phyloP scores from a whole-genome alignment of 2,113 vertebrate species.

The Riparia riparia region DNA sequence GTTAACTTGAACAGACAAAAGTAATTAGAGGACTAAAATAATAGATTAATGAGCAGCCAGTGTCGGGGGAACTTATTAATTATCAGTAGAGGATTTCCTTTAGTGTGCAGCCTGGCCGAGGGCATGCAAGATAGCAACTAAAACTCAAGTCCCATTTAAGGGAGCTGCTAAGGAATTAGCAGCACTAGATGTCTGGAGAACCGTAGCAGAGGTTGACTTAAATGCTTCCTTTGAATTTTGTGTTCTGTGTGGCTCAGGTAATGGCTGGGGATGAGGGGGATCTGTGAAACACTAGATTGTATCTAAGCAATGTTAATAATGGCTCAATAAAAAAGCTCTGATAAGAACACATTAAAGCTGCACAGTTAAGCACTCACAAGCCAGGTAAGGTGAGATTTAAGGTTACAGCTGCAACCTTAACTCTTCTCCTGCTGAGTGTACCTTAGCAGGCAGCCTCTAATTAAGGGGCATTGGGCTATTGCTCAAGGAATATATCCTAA shows the following conservation, averaged over 20 bases:
- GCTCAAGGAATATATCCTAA: background rate
- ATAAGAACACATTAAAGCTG: constrained; percentile 52
- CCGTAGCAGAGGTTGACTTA: background rate
- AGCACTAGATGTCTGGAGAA: background rate
- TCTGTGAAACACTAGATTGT: constrained; percentile 33
- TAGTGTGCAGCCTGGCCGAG: background rate
- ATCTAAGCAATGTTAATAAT: constrained; percentile 53
- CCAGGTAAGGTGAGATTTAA: constrained; percentile 54
- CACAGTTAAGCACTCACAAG: constrained; percentile 8
- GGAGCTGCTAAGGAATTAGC: background rate
- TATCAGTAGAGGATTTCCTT: constrained; percentile 53
- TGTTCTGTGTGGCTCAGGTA: constrained; percentile 1
- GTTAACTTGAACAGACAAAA: constrained; percentile 63
- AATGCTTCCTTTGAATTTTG: background rate
- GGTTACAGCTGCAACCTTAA: constrained; percentile 54
- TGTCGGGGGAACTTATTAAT: constrained; percentile 58
- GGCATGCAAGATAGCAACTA: constrained; percentile 6
- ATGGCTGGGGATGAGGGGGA: background rate
- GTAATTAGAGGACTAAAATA: constrained; percentile 68
- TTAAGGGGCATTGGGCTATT: constrained; percentile 39
- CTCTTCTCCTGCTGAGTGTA: constrained; percentile 46
- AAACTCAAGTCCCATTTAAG: constrained; percentile 2
- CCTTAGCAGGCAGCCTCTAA: constrained; percentile 48
- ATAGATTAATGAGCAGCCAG: constrained; percentile 61
- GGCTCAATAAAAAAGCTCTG: constrained; percentile 50